These are phyloP conservation scores for Triplophysa siluroides DNA, from an alignment of 2,113 vertebrate species.

Conservation along the genomic window DNA sequence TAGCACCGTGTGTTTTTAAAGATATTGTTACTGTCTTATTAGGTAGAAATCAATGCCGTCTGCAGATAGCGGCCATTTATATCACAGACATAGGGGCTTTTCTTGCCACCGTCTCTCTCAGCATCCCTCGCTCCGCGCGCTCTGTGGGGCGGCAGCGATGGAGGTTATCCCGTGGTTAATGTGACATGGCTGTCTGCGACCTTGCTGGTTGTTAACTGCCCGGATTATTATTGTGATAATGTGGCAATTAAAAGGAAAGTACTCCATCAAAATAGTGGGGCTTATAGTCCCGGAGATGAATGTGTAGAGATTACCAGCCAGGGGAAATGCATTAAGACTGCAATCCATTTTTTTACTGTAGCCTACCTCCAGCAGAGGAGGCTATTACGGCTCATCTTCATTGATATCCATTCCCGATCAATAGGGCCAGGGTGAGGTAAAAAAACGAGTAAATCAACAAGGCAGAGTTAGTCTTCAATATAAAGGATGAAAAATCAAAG, in stretches of 20 bases:
- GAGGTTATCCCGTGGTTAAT: constrained; percentile 78
- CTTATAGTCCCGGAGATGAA: constrained; percentile 66
- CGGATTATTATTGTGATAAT: constrained; percentile 78
- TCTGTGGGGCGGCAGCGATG: constrained; percentile 33
- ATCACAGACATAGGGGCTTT: constrained; percentile 32
- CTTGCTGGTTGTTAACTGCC: constrained; percentile 72
- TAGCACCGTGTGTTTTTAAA: constrained; percentile 59
- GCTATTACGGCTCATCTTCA: constrained; percentile 61
- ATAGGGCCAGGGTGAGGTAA: constrained; percentile 60
- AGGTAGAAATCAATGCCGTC: constrained; percentile 64
- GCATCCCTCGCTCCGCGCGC: constrained; percentile 54
- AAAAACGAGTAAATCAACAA: constrained; percentile 60
- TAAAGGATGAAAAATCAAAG: constrained; percentile 51
- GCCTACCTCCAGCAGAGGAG: constrained; percentile 37
- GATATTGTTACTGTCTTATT: constrained; percentile 65
- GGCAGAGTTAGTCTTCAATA: constrained; percentile 17
- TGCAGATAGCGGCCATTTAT: constrained; percentile 59
- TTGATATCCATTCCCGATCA: constrained; percentile 69
- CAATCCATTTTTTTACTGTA: constrained; percentile 62
- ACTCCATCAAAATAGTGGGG: constrained; percentile 63
- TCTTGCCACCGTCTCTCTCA: constrained; percentile 43
- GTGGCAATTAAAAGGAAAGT: constrained; percentile 74
- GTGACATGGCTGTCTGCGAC: constrained; percentile 77
- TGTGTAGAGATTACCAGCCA: constrained; percentile 65
- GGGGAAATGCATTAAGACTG: constrained; percentile 67